Base-by-base conservation (phyloP, 2,888 invertebrate genomes). In the Odontothrips loti region DNA sequence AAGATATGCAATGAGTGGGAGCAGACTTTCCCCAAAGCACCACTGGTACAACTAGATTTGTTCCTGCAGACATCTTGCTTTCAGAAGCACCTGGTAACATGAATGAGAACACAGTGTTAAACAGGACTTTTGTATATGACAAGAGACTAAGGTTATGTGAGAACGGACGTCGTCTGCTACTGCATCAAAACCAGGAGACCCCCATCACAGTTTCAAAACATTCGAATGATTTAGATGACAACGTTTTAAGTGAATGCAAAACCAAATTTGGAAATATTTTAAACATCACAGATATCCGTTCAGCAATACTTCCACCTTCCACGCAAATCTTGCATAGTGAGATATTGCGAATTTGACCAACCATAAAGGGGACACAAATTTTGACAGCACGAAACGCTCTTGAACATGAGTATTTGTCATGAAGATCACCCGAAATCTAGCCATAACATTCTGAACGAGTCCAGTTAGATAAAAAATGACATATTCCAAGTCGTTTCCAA, bases 21-120 rank as follows among this genome's bases (percentile, higher is more conserved):
- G 99, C 95, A 86, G 95, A 92, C 85, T 95, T 95, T 48, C 99
- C 99, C 99, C 99, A 99, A 81, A 99, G 89, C 82, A 99, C 97
- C 82, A 99, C 95, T 0, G 99, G 99, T 80, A 99, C 96, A 82
- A 99, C 97, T 84, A 99, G 90, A 89, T 95, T 96, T 82, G 94
- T 95, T 84, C 95, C 95, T 80, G 94, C 93, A 91, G 94, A 94
- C 88, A 89, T 89, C 83, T 85, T 86, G 83, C 80, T 58, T 81
- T 82, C 82, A 82, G 83, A 83, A 82, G 98, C 98, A 98, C 97
- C 98, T 85, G 97, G 9, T 34, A n/a, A 80, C 80, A 43, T 79
- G 20, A 4, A 58, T 20, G 15, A 58, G 15, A n/a, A 4, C 20
- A n/a, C 15, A 17, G 58, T 20, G 58, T 20, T 20, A 58, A 58